Base-by-base conservation (phyloP, 2,888 invertebrate species). In the Hedychridium roseum region DNA sequence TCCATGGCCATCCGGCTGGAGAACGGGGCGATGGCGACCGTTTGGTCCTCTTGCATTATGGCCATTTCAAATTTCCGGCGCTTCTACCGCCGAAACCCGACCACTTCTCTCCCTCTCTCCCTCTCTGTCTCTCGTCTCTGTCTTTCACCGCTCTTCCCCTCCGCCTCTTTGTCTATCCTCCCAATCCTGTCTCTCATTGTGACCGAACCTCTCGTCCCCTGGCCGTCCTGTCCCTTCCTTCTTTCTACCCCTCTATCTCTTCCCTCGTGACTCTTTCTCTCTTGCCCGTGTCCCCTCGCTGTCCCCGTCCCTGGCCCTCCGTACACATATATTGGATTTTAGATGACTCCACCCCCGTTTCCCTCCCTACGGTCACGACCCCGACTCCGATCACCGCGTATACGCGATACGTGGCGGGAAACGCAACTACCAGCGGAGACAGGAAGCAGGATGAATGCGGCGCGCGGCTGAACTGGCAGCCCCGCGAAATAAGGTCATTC, bases 401-500 rank as follows among this genome's bases (percentile, higher is more conserved):
- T 6, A 11, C 7, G 3, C 32, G 41, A 46, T 46, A 46, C 31
- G 28, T 37, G 39, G 21, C 26, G 43, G 37, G 27, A 55, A 41
- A 36, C 43, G 31, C 27, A 42, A 37, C 32, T 32, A 32, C 17
- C 31, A 40, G 36, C 44, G 35, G 28, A 17, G 40, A 37, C 34
- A 15, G 48, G 41, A 47, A 43, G 48, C 44, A 38, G 53, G 26
- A 51, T 48, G 50, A 53, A 39, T 45, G 49, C 36, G 11, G 14
- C 23, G 28, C 40, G 32, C 32, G 9, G 16, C 9, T 30, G 30
- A 30, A 30, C 30, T 5, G 16, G 2, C 27, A 7, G 9, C 9
- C 27, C 50, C 50, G 45, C 50, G 54, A 57, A 67, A 67, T 64
- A 65, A 65, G 61, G 66, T 67, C 67, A 64, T 70, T 64, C 54